Conservation (phyloP, 2,113 vertebrate genomes). For the Anthoscopus minutus region DNA sequence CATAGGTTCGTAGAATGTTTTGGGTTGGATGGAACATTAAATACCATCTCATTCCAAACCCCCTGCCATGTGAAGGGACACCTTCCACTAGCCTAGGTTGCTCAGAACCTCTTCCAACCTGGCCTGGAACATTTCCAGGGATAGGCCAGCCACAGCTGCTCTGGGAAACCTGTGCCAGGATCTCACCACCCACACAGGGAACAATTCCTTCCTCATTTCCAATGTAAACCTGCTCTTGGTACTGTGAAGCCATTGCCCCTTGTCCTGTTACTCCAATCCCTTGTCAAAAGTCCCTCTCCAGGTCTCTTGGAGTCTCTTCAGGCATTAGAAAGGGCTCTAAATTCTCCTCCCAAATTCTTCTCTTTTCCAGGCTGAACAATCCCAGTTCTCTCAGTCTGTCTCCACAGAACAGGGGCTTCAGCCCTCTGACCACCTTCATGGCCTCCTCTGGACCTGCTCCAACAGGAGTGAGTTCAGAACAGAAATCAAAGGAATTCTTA, state of each 20-base stretch:
- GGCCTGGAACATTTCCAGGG: rapidly evolving
- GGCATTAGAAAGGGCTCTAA: background rate
- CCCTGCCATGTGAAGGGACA: background rate
- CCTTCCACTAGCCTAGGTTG: rapidly evolving
- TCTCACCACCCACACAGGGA: background rate
- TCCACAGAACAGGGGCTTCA: background rate
- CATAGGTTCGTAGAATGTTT: background rate
- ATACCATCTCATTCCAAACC: background rate
- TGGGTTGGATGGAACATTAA: too few species aligned
- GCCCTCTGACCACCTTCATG: background rate
- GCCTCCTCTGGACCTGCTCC: background rate
- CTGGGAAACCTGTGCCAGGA: background rate
- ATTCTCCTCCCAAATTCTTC: background rate
- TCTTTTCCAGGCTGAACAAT: background rate
- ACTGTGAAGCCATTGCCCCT: rapidly evolving
- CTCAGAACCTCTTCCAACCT: background rate
- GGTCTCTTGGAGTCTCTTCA: background rate
- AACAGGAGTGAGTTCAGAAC: background rate
- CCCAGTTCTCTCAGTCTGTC: background rate
- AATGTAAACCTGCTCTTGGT: rapidly evolving
- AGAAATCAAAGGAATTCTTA: background rate
- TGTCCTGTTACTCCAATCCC: background rate
- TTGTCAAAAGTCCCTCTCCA: background rate
- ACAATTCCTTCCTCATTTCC: rapidly evolving
- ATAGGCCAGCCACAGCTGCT: background rate